These are phyloP conservation scores for Euplexia lucipara DNA, from an alignment of 2,888 invertebrate genomes.

Conservation along the genomic window DNA sequence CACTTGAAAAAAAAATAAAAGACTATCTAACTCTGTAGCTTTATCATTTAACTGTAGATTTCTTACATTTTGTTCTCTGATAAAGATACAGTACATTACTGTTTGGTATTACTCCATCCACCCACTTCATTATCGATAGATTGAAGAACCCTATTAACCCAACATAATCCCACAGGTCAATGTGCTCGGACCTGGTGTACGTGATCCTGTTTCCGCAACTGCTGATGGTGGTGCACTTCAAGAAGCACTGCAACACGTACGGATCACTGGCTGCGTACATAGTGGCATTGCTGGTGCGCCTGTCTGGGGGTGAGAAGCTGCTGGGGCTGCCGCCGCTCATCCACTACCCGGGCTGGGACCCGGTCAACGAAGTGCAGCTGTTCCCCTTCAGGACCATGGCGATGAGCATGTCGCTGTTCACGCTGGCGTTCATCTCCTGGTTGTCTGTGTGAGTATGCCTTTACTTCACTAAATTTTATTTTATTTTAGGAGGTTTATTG, in stretches of 20 bases:
- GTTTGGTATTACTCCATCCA: no score
- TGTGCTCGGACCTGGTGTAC: slow-evolving; percentile 99
- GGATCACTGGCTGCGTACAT: slow-evolving; percentile 98
- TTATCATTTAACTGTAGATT: no score
- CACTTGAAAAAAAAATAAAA: no score
- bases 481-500: no score
- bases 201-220: slow-evolving; percentile 99
- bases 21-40: no score
- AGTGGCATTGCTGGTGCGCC: slow-evolving; percentile 95
- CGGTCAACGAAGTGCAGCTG: slow-evolving; percentile 95
- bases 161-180: slow-evolving; percentile 92
- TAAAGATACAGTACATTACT: no score
- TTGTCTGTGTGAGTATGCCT: slow-evolving; percentile 92
- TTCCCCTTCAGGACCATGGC: slow-evolving; percentile 99
- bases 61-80: no score
- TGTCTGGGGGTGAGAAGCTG: slow-evolving; percentile 96
- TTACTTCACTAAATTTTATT: no score
- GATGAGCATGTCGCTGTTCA: slow-evolving; percentile 96
- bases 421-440: slow-evolving; percentile 95
- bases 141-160: neutral
- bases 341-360: slow-evolving; percentile 96
- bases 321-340: slow-evolving; percentile 96
- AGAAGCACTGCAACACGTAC: slow-evolving; percentile 98
- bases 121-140: no score
- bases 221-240: slow-evolving; percentile 99